These are phyloP conservation scores for Ganaspis sp. DNA, from an alignment of 1,140 invertebrate species.

Conservation along the genomic window DNA sequence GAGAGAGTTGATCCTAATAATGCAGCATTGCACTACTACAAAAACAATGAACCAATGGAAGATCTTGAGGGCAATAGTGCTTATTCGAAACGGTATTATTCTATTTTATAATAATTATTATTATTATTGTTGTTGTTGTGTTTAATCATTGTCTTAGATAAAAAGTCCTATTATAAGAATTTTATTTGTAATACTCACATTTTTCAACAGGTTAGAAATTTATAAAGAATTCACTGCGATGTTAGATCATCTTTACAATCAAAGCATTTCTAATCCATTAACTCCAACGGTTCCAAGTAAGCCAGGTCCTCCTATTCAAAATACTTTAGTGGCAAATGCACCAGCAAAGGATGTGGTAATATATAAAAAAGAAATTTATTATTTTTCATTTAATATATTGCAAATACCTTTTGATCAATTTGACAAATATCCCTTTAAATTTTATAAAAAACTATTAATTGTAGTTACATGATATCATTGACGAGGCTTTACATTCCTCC, in stretches of 20 bases:
- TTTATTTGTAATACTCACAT: background rate
- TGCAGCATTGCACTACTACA: slow-evolving; percentile 92
- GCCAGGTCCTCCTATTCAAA: slow-evolving; percentile 62
- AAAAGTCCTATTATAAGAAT: too few species aligned
- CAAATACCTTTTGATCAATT: too few species aligned
- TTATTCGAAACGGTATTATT: slow-evolving; percentile 80
- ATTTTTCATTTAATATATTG: background rate
- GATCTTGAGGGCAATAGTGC: slow-evolving; percentile 86
- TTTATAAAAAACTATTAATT: slow-evolving; percentile 45
- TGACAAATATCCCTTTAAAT: too few species aligned
- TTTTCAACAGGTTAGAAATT: slow-evolving; percentile 84
- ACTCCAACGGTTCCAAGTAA: slow-evolving; percentile 71
- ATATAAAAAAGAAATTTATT: background rate
- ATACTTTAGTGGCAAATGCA: slow-evolving; percentile 58
- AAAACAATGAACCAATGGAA: slow-evolving; percentile 86
- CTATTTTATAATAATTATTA: too few species aligned
- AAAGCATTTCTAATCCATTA: slow-evolving; percentile 78
- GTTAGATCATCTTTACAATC: slow-evolving; percentile 86
- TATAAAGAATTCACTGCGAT: slow-evolving; percentile 91
- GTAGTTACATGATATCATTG: slow-evolving; percentile 73
- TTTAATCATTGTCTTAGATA: too few species aligned
- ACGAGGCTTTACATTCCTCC: slow-evolving; percentile 75
- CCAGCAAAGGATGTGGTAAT: slow-evolving; percentile 71
- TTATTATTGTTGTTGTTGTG: too few species aligned
- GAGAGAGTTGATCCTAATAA: slow-evolving; percentile 91